Conservation (phyloP, 2,888 invertebrate species). For the Catocala sponsa region DNA sequence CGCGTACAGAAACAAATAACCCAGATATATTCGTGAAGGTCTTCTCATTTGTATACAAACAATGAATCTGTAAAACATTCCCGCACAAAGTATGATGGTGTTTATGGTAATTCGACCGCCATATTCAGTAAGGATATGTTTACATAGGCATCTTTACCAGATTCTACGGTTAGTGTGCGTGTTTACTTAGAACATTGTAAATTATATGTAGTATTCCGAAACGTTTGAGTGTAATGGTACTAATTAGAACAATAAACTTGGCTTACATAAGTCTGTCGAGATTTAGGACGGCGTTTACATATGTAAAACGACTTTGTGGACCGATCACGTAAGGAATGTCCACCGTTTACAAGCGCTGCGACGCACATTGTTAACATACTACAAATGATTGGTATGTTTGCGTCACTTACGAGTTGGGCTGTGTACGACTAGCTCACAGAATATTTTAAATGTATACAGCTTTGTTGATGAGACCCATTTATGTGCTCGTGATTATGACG, state of each 20-base stretch:
- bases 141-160: constrained; percentile 12
- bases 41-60: background rate
- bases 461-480: too few species aligned
- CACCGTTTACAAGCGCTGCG: constrained; percentile 19
- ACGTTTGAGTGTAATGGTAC: constrained; percentile 38
- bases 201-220: constrained; percentile 33
- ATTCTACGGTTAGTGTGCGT: constrained; percentile 5
- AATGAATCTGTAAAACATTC: constrained; percentile 3
- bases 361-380: constrained; percentile 35
- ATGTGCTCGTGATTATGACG: too few species aligned
- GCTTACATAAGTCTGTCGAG: constrained; percentile 20
- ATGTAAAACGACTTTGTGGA: constrained; percentile 16
- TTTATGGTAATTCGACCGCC: constrained; percentile 1
- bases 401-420: too few species aligned
- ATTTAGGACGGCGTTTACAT: constrained; percentile 3
- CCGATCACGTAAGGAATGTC: constrained; percentile 40
- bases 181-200: constrained; percentile 20
- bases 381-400: background rate
- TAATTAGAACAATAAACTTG: constrained; percentile 48
- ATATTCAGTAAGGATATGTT: constrained; percentile 1
- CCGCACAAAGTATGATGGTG: background rate
- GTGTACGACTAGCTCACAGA: too few species aligned
- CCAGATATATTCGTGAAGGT: background rate
- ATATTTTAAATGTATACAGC: too few species aligned
- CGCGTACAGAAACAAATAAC: background rate